These are phyloP conservation scores for Leptinotarsa defecta DNA, from an alignment of 1,140 invertebrate species.

Conservation along the genomic window DNA sequence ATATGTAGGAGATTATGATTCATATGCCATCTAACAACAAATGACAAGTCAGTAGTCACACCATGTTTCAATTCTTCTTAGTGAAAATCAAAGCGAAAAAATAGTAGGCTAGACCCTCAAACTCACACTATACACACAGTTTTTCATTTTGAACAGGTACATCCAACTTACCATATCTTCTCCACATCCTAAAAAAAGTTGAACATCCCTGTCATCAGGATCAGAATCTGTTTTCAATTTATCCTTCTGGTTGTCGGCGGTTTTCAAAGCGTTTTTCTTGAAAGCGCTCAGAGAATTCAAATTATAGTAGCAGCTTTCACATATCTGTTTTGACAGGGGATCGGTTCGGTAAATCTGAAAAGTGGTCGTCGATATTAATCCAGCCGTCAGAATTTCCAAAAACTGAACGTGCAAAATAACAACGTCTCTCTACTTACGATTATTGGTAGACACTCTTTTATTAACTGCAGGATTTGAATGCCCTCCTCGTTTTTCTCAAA, in stretches of 20 bases:
- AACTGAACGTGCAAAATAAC: not conserved
- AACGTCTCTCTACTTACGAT: slow-evolving; percentile 46
- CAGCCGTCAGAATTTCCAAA: not conserved
- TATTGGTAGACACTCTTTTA: slow-evolving; percentile 53
- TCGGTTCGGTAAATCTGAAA: slow-evolving; percentile 54
- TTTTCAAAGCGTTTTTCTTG: slow-evolving; percentile 46
- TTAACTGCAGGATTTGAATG: slow-evolving; percentile 50
- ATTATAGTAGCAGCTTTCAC: slow-evolving; percentile 49
- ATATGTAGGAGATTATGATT: no score
- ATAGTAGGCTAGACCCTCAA: no score
- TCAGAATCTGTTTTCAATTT: slow-evolving; percentile 36
- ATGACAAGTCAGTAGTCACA: no score
- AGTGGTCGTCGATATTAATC: not conserved
- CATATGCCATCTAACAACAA: no score
- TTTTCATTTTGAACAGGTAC: no score
- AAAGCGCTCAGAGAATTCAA: slow-evolving; percentile 48
- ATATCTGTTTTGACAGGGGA: slow-evolving; percentile 53
- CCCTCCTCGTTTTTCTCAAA: slow-evolving; percentile 52
- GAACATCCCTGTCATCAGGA: slow-evolving; percentile 37
- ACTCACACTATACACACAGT: no score
- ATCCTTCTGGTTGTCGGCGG: slow-evolving; percentile 47
- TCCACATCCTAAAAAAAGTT: slow-evolving; percentile 37
- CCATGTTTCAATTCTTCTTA: no score
- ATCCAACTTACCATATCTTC: slow-evolving; percentile 34
- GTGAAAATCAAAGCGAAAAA: no score